These are phyloP conservation scores for Hydractinia echinata DNA, from an alignment of 30 jellyfish, hydroid and myxozoan genomes.

Conservation along the genomic window DNA sequence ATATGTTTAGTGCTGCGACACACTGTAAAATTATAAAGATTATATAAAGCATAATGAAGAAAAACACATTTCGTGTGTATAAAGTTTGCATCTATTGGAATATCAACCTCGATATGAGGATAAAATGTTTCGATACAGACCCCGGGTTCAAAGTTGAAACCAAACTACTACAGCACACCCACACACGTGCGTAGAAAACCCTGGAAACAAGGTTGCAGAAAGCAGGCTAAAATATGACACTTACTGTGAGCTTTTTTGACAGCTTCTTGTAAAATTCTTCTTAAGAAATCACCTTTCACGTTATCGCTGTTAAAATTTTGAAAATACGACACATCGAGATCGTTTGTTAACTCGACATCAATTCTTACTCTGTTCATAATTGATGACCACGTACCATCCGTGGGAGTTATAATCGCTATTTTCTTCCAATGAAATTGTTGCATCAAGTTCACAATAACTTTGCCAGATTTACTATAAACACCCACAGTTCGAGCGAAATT, in stretches of 20 bases:
- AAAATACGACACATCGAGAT: slow-evolving; percentile 18
- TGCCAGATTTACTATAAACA: slow-evolving; percentile 68
- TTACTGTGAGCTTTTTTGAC: slow-evolving; percentile 29
- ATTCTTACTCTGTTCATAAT: slow-evolving; percentile 35
- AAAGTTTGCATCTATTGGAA: background rate
- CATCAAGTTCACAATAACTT: slow-evolving; percentile 60
- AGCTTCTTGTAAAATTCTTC: slow-evolving; percentile 13
- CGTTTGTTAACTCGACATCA: slow-evolving; percentile 15
- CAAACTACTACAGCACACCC: too few relatives aligned
- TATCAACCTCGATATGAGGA: background rate
- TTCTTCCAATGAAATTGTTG: slow-evolving; percentile 56
- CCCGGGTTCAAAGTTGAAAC: background rate
- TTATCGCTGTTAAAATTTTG: slow-evolving; percentile 20
- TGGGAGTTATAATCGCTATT: slow-evolving; percentile 66
- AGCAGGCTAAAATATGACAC: background rate
- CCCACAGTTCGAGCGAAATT: slow-evolving; percentile 87
- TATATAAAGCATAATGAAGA: too few relatives aligned
- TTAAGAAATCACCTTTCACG: slow-evolving; percentile 9
- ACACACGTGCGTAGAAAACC: background rate
- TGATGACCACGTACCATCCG: slow-evolving; percentile 66
- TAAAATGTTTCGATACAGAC: background rate
- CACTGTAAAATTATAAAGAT: too few relatives aligned
- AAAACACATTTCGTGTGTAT: too few relatives aligned
- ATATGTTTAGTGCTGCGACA: too few relatives aligned
- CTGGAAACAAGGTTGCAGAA: background rate